Conservation (phyloP, 2,888 invertebrate genomes). For the Ochlodes sylvanus region DNA sequence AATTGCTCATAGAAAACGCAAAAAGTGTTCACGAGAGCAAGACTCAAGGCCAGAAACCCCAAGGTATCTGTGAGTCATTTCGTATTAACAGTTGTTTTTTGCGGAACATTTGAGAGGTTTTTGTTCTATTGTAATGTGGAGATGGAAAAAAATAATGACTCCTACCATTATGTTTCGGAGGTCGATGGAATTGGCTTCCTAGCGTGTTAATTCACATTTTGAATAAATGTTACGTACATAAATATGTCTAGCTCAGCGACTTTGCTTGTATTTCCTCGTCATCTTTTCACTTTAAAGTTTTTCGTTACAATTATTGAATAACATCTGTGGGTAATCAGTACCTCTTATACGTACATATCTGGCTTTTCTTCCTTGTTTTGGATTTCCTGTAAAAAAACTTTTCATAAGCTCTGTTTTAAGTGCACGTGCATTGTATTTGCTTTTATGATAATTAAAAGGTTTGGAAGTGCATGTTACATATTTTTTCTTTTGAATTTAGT, state of each 20-base stretch:
- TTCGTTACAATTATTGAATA: too few species aligned
- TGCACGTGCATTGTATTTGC: too few species aligned
- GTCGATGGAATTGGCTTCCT: constrained; percentile 20
- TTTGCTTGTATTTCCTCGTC: too few species aligned
- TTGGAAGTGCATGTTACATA: too few species aligned
- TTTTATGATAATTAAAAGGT: too few species aligned
- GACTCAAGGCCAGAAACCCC: constrained; percentile 58
- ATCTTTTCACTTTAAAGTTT: too few species aligned
- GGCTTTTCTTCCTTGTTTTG: too few species aligned
- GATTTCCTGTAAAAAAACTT: too few species aligned
- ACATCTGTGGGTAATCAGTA: too few species aligned
- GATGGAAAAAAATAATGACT: constrained; percentile 19
- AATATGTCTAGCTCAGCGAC: background rate
- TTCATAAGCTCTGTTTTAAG: too few species aligned
- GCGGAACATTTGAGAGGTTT: constrained; percentile 23
- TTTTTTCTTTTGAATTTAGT: too few species aligned
- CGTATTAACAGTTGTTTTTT: constrained; percentile 29
- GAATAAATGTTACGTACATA: background rate
- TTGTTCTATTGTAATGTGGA: constrained; percentile 35
- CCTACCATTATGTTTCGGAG: constrained; percentile 28
- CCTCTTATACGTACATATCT: too few species aligned
- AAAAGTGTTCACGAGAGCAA: constrained; percentile 59
- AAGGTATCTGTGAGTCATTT: constrained; percentile 32
- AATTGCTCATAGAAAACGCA: constrained; percentile 12
- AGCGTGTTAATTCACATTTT: constrained; percentile 20